phyloP scores from a whole-genome alignment of 2,888 invertebrate genomes.

The Mimumesa dahlbomi region DNA sequence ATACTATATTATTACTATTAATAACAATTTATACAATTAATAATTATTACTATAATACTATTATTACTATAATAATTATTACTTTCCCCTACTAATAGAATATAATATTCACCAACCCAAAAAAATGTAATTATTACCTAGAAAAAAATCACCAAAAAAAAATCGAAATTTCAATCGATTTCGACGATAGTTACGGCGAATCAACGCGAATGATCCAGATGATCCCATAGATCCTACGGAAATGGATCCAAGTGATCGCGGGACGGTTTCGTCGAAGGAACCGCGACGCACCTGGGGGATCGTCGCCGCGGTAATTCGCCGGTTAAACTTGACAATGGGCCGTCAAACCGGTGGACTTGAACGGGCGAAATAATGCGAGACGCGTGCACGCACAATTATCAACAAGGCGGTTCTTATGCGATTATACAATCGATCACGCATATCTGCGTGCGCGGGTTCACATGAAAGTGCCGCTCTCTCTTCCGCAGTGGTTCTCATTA shows the following conservation, averaged over 20 bases:
- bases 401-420: constrained; percentile 34
- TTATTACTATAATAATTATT: too few relatives aligned
- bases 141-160: too few relatives aligned
- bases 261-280: not conserved
- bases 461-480: constrained; percentile 68
- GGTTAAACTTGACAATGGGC: constrained; percentile 76
- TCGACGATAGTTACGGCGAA: too few relatives aligned
- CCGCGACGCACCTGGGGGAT: constrained; percentile 10
- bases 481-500: constrained; percentile 67
- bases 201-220: too few relatives aligned
- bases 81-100: too few relatives aligned
- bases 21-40: too few relatives aligned
- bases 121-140: too few relatives aligned
- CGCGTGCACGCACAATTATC: constrained; percentile 56
- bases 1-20: too few relatives aligned
- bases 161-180: too few relatives aligned
- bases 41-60: too few relatives aligned
- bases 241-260: constrained; percentile 3
- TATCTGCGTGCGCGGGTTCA: constrained; percentile 45
- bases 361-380: constrained; percentile 60
- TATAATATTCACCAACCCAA: too few relatives aligned
- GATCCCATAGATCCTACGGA: too few relatives aligned
- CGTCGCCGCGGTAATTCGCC: constrained; percentile 60
- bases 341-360: constrained; percentile 67
- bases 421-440: constrained; percentile 64